phyloP scores from a whole-genome alignment of 2,113 vertebrate genomes.

The Aldabrachelys gigantea region DNA sequence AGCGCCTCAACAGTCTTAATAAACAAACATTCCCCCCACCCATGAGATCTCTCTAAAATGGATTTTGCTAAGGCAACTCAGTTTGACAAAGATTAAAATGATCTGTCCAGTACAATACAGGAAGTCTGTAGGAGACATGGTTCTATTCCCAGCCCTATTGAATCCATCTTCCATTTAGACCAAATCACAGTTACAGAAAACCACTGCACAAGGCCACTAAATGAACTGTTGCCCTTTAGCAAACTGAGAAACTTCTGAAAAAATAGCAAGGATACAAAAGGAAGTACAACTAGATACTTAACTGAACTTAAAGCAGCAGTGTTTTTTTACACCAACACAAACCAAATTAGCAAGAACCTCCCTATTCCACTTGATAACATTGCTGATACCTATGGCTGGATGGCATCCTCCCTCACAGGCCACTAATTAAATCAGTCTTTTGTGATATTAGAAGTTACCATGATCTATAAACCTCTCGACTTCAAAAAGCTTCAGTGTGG shows the following conservation, averaged over 20 bases:
- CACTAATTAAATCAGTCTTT: neutral
- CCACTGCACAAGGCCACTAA: fast-evolving
- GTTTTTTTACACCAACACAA: neutral
- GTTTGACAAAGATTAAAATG: neutral
- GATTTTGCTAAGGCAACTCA: neutral
- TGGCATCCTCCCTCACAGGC: constrained; percentile 38
- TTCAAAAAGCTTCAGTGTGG: neutral
- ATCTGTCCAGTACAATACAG: fast-evolving
- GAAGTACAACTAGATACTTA: neutral
- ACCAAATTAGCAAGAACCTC: neutral
- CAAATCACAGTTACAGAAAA: neutral
- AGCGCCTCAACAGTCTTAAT: neutral
- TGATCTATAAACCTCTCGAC: neutral
- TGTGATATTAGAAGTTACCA: neutral
- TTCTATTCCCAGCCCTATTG: fast-evolving
- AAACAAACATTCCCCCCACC: neutral
- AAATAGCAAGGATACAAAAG: neutral
- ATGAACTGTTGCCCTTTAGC: neutral
- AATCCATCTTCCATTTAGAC: neutral
- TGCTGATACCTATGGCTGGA: neutral
- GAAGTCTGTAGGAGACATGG: neutral
- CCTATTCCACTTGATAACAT: neutral
- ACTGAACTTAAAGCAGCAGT: neutral
- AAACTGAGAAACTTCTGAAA: fast-evolving
- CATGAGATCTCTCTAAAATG: neutral